These are phyloP conservation scores for Trachelus troglodyta DNA, from an alignment of 2,888 invertebrate species.

Conservation along the genomic window DNA sequence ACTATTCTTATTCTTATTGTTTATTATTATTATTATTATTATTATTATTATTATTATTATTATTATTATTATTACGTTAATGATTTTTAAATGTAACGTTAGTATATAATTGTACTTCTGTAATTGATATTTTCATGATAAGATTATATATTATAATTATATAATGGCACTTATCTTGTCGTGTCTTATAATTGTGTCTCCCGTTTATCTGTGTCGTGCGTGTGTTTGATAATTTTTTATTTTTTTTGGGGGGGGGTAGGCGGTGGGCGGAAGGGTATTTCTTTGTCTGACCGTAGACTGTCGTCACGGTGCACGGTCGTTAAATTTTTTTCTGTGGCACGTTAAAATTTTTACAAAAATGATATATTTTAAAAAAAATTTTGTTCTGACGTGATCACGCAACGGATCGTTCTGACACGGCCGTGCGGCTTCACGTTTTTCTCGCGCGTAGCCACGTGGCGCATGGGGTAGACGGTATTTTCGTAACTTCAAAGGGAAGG, in stretches of 20 bases:
- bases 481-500: neutral
- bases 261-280: neutral
- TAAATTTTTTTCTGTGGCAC: neutral
- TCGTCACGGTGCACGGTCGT: neutral
- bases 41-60: neutral
- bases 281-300: neutral
- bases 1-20: slow-evolving; percentile 26
- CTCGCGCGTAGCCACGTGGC: neutral
- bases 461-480: neutral
- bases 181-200: slow-evolving; percentile 31
- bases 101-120: slow-evolving; percentile 44
- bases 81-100: slow-evolving; percentile 39
- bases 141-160: slow-evolving; percentile 32
- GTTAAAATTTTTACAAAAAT: neutral
- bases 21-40: slow-evolving; percentile 19
- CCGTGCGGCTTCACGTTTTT: neutral
- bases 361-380: no score
- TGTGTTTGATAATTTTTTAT: slow-evolving; percentile 7
- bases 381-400: neutral
- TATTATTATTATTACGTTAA: slow-evolving; percentile 39
- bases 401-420: neutral
- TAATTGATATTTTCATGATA: slow-evolving; percentile 41
- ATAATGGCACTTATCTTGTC: slow-evolving; percentile 25
- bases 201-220: slow-evolving; percentile 26
- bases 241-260: neutral